Conservation (phyloP, 2,113 vertebrate genomes). For the Tachycineta bicolor region DNA sequence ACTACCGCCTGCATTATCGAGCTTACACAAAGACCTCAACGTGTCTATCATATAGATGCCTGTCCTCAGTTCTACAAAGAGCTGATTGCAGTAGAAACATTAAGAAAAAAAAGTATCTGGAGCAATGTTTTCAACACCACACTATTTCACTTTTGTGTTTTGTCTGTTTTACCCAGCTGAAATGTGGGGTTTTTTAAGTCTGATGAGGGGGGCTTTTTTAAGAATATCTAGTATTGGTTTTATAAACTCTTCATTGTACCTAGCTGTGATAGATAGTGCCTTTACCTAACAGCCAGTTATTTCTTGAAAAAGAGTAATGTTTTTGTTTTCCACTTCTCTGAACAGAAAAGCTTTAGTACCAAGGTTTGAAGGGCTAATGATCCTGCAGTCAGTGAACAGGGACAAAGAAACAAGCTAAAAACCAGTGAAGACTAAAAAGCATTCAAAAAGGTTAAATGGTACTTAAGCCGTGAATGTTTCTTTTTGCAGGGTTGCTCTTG, state of each 20-base stretch:
- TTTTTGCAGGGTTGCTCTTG: slow-evolving; percentile 70
- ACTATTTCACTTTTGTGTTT: neutral
- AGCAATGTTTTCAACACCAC: neutral
- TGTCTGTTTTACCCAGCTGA: neutral
- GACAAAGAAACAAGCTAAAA: neutral
- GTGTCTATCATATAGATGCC: neutral
- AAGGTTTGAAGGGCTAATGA: neutral
- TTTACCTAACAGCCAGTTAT: neutral
- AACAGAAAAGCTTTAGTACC: neutral
- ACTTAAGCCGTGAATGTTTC: slow-evolving; percentile 54
- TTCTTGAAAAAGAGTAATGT: neutral
- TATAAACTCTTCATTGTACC: neutral
- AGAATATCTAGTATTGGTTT: neutral
- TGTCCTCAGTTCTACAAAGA: neutral
- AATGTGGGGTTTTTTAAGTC: neutral
- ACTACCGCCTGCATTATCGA: fast-evolving
- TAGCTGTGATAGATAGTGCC: slow-evolving; percentile 23
- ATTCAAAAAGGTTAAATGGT: neutral
- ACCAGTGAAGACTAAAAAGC: neutral
- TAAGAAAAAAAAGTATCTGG: neutral
- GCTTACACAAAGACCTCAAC: neutral
- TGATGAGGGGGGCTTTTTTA: neutral
- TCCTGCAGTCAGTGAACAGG: neutral
- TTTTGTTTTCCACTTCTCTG: neutral
- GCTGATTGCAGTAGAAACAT: neutral